Evolutionary conservation across 35 echinoderm and acorn worm species (phyloP).

Genomic region (Hemicentrotus pulcherrimus): DNA sequence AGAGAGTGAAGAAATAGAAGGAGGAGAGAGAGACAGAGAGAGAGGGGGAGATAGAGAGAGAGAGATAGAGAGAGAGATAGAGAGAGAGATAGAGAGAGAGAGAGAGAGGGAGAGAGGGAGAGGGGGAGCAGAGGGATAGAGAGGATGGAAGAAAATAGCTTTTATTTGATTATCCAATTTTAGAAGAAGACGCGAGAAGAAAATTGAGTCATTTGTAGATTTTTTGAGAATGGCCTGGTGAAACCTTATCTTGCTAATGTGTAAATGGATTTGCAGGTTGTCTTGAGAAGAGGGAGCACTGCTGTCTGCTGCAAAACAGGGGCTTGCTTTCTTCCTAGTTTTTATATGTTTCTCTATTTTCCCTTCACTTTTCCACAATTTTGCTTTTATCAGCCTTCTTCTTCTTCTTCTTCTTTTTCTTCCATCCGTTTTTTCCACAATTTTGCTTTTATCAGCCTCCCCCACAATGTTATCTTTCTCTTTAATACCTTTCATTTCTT

Average conservation of each 20-base stretch:
- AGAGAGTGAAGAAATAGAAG: background rate
- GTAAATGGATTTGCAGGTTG: constrained; percentile 19
- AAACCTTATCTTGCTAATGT: constrained; percentile 6
- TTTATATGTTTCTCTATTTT: background rate
- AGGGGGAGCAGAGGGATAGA: background rate
- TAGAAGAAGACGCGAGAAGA: background rate
- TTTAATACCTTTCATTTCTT: too few relatives aligned
- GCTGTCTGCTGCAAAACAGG: background rate
- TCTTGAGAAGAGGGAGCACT: background rate
- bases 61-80: background rate
- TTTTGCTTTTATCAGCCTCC: too few relatives aligned
- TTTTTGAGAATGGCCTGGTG: background rate
- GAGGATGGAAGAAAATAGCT: background rate
- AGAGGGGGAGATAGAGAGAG: too few relatives aligned
- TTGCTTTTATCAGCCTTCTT: background rate
- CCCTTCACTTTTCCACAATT: background rate
- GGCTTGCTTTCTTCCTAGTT: background rate
- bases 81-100: background rate
- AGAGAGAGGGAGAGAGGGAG: too few relatives aligned
- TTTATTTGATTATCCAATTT: constrained; percentile 29
- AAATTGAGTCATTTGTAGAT: constrained; percentile 35
- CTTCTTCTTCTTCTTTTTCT: background rate
- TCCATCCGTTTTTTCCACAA: too few relatives aligned
- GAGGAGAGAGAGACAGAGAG: background rate
- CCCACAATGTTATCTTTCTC: too few relatives aligned